Percentiles rank a stretch among this genome's conserved stretches.
These are phyloP conservation scores for Bufo gargarizans DNA, from an alignment of 2,113 vertebrate species.

Conservation along the genomic window DNA sequence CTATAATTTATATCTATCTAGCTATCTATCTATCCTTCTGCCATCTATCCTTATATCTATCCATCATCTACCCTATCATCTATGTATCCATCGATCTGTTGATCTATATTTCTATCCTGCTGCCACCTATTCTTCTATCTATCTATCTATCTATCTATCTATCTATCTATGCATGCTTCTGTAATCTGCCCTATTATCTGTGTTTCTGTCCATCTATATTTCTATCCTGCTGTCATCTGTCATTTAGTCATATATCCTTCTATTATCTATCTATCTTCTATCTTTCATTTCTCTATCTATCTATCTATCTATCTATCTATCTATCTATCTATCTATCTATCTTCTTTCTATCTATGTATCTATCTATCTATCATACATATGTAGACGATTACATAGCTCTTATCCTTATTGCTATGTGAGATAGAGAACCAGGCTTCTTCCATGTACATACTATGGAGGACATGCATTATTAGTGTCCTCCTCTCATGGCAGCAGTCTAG, in stretches of 20 bases:
- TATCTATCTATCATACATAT: background rate
- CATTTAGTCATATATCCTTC: too few species aligned
- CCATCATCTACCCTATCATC: background rate
- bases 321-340: background rate
- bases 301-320: background rate
- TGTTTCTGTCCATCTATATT: too few species aligned
- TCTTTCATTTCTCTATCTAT: too few species aligned
- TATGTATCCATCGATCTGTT: background rate
- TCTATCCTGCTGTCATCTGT: too few species aligned
- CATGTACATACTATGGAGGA: background rate
- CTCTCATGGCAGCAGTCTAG: background rate
- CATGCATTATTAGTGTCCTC: background rate
- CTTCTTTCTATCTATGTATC: background rate
- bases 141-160: background rate
- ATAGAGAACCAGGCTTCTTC: background rate
- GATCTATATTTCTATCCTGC: background rate
- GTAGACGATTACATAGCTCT: background rate
- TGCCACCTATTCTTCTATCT: background rate
- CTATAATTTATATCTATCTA: too few species aligned
- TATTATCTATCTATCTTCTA: too few species aligned
- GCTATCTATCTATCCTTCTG: background rate
- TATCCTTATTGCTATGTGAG: background rate
- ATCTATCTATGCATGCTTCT: too few species aligned
- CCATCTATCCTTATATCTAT: background rate
- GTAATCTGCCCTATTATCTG: too few species aligned